Evolutionary conservation across 2,113 vertebrate species (phyloP).

Genomic region (Leptodactylus fuscus): DNA sequence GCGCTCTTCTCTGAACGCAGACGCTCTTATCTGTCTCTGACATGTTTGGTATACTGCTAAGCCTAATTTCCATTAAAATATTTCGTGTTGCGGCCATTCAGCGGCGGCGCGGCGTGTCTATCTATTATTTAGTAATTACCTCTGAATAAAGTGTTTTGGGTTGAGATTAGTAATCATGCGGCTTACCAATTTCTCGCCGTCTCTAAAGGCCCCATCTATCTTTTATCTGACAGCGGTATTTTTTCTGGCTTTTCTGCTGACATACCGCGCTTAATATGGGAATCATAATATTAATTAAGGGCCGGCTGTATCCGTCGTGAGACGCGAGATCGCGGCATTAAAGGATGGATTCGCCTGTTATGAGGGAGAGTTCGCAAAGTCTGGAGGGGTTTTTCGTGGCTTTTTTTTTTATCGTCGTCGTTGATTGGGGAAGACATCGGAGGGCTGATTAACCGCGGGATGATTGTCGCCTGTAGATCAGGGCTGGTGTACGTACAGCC

Average conservation of each 20-base stretch:
- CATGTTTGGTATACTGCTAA: not conserved
- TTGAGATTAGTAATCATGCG: not conserved
- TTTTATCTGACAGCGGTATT: constrained; percentile 32
- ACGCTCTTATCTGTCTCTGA: constrained; percentile 10
- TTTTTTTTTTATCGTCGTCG: not conserved
- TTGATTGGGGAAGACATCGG: not conserved
- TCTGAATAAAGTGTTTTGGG: constrained; percentile 19
- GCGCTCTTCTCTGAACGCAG: not conserved
- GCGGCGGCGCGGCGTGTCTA: not conserved
- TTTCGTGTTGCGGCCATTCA: not conserved
- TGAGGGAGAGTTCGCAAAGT: not conserved
- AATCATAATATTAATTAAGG: constrained; percentile 40
- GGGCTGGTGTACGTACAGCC: not conserved
- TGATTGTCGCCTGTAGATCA: not conserved
- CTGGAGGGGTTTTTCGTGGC: not conserved
- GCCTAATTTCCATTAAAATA: constrained; percentile 13
- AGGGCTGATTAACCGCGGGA: not conserved
- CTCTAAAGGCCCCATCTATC: constrained; percentile 23
- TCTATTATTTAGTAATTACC: constrained; percentile 36
- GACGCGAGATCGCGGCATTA: not conserved
- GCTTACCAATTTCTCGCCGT: constrained; percentile 18
- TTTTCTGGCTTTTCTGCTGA: not conserved
- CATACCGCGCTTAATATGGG: constrained; percentile 14
- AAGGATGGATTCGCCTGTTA: not conserved
- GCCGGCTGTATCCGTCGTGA: not conserved